Conservation (phyloP, 2,113 vertebrate genomes). For the Rhagologus leucostigma region DNA sequence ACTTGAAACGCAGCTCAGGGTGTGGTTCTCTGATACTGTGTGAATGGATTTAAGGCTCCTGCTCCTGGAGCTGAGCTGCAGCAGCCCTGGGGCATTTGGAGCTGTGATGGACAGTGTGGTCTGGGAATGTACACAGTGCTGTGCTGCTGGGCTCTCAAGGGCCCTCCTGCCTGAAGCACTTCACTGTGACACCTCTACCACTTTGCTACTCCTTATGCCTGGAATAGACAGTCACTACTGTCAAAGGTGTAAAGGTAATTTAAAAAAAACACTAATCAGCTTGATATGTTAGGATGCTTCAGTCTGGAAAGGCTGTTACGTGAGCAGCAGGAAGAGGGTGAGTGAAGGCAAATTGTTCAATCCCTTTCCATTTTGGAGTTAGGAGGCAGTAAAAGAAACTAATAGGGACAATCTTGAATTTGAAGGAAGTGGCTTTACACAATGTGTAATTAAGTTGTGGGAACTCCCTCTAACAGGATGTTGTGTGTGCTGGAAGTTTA, state of each 20-base stretch:
- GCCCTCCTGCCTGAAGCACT: not conserved
- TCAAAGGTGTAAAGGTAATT: not conserved
- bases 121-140: accelerated
- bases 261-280: accelerated
- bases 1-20: not conserved
- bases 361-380: not conserved
- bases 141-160: not conserved
- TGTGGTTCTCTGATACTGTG: not conserved
- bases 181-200: not conserved
- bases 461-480: conserved; percentile 45
- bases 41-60: not conserved
- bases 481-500: conserved; percentile 13
- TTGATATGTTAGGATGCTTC: not conserved
- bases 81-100: not conserved
- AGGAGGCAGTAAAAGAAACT: not conserved
- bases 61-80: not conserved
- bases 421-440: conserved; percentile 57
- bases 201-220: not conserved
- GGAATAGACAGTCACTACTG: not conserved
- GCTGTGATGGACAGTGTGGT: not conserved
- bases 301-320: not conserved
- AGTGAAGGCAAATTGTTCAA: not conserved
- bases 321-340: not conserved
- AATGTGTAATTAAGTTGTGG: conserved; percentile 50
- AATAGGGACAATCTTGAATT: not conserved